Base-by-base conservation (phyloP, 2,888 invertebrate genomes). In the Eretmocerus hayati region DNA sequence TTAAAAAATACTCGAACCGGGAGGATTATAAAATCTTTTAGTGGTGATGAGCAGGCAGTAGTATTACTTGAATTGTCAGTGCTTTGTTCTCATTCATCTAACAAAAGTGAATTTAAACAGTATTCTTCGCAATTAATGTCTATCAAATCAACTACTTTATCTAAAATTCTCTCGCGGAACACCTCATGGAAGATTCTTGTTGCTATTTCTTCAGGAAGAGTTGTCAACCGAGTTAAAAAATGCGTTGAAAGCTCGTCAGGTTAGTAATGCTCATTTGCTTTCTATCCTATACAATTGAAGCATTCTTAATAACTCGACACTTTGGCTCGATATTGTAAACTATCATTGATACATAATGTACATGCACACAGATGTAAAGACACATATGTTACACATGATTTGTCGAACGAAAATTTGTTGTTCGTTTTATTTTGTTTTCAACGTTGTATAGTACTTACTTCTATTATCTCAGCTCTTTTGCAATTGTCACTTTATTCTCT, bases 191-290 rank as follows among this genome's bases (percentile, higher is more conserved):
- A 65, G 67, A 65, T 65, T 59, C 58, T 65, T 51, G 43, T 54
- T 51, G 44, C 62, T 62, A 62, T 60, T 64, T 62, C 62, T 62
- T 55, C 64, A 67, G 65, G 64, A 67, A 65, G 64, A 65, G 57
- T 61, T 57, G 61, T 61, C 62, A 58, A 55, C 64, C 58, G 64
- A 63, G 56, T 62, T 63, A 61, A 65, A 65, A 65, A 66, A 64
- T 59, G 60, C 57, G 58, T 59, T 65, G 61, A 62, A 58, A 62
- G 57, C 57, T 48, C 57, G 62, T 61, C 64, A 66, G 64, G 66
- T 66, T 65, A 67, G 66, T 66, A 65, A 63, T 59, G 62, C 58
- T 60, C 61, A 52, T 52, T 49, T 52, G 51, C 38, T 46, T 53
- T 49, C 46, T 49, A 48, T 26, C 49, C 46, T 53, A 38, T 22